Evolutionary conservation across 1,140 invertebrate genomes (phyloP).

Genomic region (Atopsyche davidsoni): DNA sequence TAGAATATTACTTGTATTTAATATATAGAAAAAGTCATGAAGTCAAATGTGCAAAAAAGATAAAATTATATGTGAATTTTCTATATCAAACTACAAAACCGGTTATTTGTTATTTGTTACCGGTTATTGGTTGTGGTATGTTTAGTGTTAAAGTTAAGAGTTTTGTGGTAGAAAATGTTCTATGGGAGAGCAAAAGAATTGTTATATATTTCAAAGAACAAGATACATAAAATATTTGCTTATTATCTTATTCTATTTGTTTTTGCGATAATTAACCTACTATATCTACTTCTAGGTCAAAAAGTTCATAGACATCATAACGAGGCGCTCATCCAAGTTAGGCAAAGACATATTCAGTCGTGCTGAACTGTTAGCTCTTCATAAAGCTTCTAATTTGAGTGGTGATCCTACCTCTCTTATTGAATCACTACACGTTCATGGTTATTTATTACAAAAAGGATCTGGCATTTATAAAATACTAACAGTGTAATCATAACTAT

Average conservation of each 20-base stretch:
- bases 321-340: conserved; percentile 54
- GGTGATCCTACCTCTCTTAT: conserved; percentile 63
- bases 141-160: too few species aligned
- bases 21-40: too few species aligned
- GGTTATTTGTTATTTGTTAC: too few species aligned
- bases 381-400: conserved; percentile 57
- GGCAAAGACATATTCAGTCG: conserved; percentile 66
- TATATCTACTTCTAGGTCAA: conserved; percentile 55
- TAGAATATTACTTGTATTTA: too few species aligned
- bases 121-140: too few species aligned
- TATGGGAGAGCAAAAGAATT: too few species aligned
- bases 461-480: conserved; percentile 64
- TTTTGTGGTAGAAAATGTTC: too few species aligned
- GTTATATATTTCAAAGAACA: not conserved
- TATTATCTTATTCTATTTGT: not conserved
- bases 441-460: conserved; percentile 78
- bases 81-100: too few species aligned
- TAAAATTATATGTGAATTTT: too few species aligned
- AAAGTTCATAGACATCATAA: conserved; percentile 66
- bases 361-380: conserved; percentile 63
- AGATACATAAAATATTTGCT: not conserved
- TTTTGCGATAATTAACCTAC: not conserved
- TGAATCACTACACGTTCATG: conserved; percentile 73
- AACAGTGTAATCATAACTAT: conserved; percentile 22
- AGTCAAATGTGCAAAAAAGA: too few species aligned